These are phyloP conservation scores for Drosophila bipectinata DNA, from an alignment of 1,140 invertebrate genomes.

Conservation along the genomic window DNA sequence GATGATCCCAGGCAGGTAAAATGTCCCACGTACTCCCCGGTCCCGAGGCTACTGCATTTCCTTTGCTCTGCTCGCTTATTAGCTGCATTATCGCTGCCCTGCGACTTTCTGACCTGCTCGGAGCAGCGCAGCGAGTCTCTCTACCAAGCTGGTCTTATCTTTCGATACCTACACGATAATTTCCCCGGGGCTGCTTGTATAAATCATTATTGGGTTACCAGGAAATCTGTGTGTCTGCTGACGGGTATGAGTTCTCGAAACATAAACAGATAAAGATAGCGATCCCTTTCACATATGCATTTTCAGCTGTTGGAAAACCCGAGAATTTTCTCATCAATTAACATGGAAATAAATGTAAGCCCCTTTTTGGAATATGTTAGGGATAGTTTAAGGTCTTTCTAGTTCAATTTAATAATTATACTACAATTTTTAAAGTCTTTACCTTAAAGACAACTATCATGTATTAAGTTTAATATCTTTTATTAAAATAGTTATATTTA, in stretches of 20 bases:
- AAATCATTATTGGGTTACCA: constrained; percentile 48
- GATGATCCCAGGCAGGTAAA: constrained; percentile 57
- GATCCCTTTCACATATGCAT: not conserved
- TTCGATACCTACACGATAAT: constrained; percentile 46
- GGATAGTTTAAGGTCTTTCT: no score
- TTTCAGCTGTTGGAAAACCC: constrained; percentile 31
- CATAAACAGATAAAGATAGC: constrained; percentile 35
- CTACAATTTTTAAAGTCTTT: no score
- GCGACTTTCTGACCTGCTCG: constrained; percentile 40
- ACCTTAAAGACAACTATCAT: no score
- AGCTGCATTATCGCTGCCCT: constrained; percentile 62
- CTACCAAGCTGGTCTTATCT: constrained; percentile 32
- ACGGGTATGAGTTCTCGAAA: constrained; percentile 6
- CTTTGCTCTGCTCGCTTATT: constrained; percentile 55
- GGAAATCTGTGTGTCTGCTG: constrained; percentile 7
- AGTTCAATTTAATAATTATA: no score
- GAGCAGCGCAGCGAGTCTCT: no score
- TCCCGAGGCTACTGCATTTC: constrained; percentile 54
- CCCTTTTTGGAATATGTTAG: no score
- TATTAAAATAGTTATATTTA: no score
- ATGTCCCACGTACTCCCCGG: constrained; percentile 36
- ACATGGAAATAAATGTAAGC: not conserved
- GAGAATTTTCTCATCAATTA: not conserved
- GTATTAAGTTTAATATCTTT: no score
- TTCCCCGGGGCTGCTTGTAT: constrained; percentile 32